These are phyloP conservation scores for Cyrtonyx montezumae DNA, from an alignment of 2,113 vertebrate species.

Conservation along the genomic window DNA sequence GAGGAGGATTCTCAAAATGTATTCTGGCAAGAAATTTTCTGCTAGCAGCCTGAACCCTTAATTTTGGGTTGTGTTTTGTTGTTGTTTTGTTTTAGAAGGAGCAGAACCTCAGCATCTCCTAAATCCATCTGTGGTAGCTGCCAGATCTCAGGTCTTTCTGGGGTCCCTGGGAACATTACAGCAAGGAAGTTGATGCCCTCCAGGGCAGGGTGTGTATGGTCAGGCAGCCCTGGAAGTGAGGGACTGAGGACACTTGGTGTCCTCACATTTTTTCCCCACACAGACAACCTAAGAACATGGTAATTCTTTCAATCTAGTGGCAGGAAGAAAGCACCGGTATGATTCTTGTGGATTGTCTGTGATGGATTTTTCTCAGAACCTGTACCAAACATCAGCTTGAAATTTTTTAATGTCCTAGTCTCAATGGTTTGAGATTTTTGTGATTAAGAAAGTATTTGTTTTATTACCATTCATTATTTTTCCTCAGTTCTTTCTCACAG, in stretches of 20 bases:
- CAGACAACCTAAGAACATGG: not conserved
- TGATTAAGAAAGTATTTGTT: not conserved
- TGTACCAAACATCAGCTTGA: not conserved
- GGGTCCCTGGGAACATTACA: rapidly evolving
- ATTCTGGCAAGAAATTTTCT: not conserved
- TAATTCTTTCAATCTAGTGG: not conserved
- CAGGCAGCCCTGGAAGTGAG: not conserved
- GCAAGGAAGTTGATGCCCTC: not conserved
- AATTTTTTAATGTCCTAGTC: not conserved
- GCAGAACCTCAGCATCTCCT: not conserved
- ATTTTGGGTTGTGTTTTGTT: not conserved
- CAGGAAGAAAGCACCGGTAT: not conserved
- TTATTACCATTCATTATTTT: not conserved
- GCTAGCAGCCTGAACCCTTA: not conserved
- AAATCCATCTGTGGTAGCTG: not conserved
- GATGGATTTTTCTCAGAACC: not conserved
- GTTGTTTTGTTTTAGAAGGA: not conserved
- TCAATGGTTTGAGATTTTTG: not conserved
- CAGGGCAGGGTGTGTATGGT: rapidly evolving
- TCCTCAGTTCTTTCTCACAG: not conserved
- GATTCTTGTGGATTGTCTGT: not conserved
- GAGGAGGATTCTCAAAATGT: not conserved
- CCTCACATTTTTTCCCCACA: not conserved
- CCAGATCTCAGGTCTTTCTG: not conserved
- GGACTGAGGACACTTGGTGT: rapidly evolving